Percentiles rank a stretch among this genome's conserved stretches.
Evolutionary conservation across 2,888 invertebrate species (phyloP).

Genomic region (Ophion slaviceki): DNA sequence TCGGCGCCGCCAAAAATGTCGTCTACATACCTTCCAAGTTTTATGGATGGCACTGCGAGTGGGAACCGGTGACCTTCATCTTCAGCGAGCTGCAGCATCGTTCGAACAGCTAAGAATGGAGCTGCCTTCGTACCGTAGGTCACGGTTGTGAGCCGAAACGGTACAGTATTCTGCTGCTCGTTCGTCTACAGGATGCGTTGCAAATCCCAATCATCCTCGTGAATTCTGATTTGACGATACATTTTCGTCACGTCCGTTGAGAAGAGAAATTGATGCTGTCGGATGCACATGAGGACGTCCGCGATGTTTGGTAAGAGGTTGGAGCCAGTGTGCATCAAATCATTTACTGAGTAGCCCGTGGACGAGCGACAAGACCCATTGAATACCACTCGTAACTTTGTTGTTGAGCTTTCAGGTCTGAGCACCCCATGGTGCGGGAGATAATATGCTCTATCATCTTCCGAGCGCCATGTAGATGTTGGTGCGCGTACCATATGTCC

Average conservation of each 20-base stretch:
- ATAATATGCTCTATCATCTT: constrained; percentile 61
- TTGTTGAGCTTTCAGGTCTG: background rate
- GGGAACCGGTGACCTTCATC: background rate
- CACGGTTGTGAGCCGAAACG: background rate
- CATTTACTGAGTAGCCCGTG: background rate
- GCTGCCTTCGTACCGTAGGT: background rate
- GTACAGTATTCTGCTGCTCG: background rate
- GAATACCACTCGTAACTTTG: background rate
- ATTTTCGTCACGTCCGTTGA: background rate
- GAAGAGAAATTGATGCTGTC: background rate
- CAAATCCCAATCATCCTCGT: background rate
- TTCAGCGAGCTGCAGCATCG: background rate
- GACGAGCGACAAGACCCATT: background rate
- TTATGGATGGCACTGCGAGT: background rate
- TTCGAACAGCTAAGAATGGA: background rate
- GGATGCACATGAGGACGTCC: background rate
- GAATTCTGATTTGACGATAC: background rate
- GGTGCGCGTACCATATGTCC: constrained; percentile 20
- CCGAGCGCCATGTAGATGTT: background rate
- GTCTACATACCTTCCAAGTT: background rate
- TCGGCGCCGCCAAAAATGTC: background rate
- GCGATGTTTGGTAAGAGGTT: background rate
- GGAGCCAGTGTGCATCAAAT: background rate
- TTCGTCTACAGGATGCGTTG: background rate
- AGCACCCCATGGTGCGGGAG: no score